Conservation (phyloP, 2,888 invertebrate genomes). For the Drosophila tanythrix region DNA sequence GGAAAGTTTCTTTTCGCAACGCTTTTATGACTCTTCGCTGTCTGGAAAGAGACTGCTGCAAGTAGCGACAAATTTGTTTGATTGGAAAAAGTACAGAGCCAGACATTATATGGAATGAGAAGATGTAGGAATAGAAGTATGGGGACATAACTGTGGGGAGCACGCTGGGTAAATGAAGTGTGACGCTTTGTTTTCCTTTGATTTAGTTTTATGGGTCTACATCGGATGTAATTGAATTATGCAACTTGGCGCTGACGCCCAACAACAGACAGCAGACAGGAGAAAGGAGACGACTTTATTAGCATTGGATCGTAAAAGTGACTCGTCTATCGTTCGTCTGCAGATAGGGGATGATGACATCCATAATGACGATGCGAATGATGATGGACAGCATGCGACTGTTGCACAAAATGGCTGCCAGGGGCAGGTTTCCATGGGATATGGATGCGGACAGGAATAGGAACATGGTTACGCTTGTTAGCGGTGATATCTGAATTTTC, state of each 20-base stretch:
- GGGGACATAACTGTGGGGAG: constrained; percentile 24
- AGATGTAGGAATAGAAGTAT: constrained; percentile 12
- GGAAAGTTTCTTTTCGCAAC: constrained; percentile 40
- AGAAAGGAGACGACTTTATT: constrained; percentile 79
- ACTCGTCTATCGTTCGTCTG: constrained; percentile 18
- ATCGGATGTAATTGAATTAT: constrained; percentile 84
- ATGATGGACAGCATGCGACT: constrained; percentile 42
- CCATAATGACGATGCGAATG: constrained; percentile 34
- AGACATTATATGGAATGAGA: constrained; percentile 37
- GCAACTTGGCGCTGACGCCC: constrained; percentile 80
- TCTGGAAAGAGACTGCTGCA: constrained; percentile 37
- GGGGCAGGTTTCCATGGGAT: constrained; percentile 5
- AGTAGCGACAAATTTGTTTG: constrained; percentile 51
- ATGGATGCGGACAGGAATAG: constrained; percentile 20
- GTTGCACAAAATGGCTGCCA: constrained; percentile 50
- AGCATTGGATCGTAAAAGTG: constrained; percentile 82
- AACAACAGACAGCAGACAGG: constrained; percentile 47
- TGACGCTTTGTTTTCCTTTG: constrained; percentile 84
- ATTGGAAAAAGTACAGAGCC: constrained; percentile 33
- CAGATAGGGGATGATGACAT: constrained; percentile 46
- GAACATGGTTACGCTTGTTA: constrained; percentile 71
- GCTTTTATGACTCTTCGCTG: constrained; percentile 64
- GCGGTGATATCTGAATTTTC: constrained; percentile 75
- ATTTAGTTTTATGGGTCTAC: constrained; percentile 84
- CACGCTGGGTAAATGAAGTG: constrained; percentile 80